A percentile compares a stretch with the other conserved stretches of the same genome.
Evolutionary conservation across 2,113 vertebrate species (phyloP).

Genomic region (Psettodes erumei): DNA sequence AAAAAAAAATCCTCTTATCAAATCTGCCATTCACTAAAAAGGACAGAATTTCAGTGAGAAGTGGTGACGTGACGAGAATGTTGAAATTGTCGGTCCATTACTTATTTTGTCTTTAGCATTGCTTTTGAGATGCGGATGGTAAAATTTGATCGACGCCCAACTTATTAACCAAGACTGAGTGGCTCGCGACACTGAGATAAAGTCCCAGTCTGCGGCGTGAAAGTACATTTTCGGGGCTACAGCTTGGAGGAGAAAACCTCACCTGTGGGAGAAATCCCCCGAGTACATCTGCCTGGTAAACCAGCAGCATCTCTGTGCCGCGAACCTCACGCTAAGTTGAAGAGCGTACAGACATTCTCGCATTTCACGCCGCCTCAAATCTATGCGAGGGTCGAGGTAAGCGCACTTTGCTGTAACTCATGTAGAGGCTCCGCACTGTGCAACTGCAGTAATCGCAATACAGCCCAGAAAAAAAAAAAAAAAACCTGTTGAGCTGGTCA

Average conservation of each 20-base stretch:
- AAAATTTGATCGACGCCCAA: neutral
- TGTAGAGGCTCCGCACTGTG: constrained; percentile 1
- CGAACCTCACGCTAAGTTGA: neutral
- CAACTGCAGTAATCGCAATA: constrained; percentile 5
- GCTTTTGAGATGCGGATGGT: neutral
- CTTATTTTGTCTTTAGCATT: neutral
- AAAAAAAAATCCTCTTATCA: neutral
- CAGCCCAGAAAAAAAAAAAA: too few species aligned
- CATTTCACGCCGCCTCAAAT: constrained; percentile 14
- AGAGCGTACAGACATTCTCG: neutral
- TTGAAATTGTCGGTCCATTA: too few species aligned
- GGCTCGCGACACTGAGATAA: neutral
- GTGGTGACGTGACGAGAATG: neutral
- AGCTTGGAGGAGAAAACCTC: constrained; percentile 5
- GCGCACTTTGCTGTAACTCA: neutral
- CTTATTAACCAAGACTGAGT: neutral
- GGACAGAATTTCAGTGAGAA: neutral
- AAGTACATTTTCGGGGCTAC: neutral
- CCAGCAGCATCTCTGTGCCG: neutral
- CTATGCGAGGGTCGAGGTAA: neutral
- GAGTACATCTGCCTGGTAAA: neutral
- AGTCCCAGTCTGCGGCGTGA: neutral
- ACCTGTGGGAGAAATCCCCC: neutral
- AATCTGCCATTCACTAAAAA: neutral
- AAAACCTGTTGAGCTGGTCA: constrained; percentile 31